These are phyloP conservation scores for Athetis lepigone DNA, from an alignment of 2,888 invertebrate species.

Conservation along the genomic window DNA sequence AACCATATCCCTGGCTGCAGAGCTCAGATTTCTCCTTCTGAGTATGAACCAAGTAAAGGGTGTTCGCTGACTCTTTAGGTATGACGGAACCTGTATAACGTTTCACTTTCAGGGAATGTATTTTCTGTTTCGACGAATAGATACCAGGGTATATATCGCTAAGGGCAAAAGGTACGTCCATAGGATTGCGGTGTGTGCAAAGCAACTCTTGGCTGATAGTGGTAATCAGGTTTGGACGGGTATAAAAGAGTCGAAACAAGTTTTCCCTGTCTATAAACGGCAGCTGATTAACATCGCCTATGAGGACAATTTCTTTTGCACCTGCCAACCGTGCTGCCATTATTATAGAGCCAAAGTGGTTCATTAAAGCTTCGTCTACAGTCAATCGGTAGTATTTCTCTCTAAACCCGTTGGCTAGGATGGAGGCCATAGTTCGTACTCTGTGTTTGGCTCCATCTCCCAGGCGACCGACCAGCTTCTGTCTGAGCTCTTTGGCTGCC, in stretches of 20 bases:
- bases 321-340: conserved; percentile 42
- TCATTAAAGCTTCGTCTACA: conserved; percentile 58
- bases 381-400: conserved; percentile 26
- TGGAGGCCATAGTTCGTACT: conserved; percentile 50
- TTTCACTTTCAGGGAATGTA: conserved; percentile 25
- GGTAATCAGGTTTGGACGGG: conserved; percentile 21
- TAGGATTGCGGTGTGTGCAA: conserved; percentile 47
- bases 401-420: conserved; percentile 42
- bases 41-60: conserved; percentile 47
- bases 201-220: conserved; percentile 34
- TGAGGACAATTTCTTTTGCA: conserved; percentile 41
- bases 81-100: conserved; percentile 20
- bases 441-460: conserved; percentile 18
- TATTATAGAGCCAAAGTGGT: conserved; percentile 57
- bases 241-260: conserved; percentile 43
- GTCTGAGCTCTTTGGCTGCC: conserved; percentile 42
- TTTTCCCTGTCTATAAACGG: conserved; percentile 59
- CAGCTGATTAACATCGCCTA: conserved; percentile 61
- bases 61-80: conserved; percentile 1
- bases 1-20: conserved; percentile 33
- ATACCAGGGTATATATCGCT: conserved; percentile 39
- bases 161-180: conserved; percentile 51
- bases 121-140: conserved; percentile 21
- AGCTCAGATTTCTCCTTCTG: conserved; percentile 44
- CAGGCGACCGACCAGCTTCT: conserved; percentile 3